A percentile compares a stretch with the other conserved stretches of the same genome.
These are phyloP conservation scores for Lithosia quadra DNA, from an alignment of 2,888 invertebrate genomes.

Conservation along the genomic window DNA sequence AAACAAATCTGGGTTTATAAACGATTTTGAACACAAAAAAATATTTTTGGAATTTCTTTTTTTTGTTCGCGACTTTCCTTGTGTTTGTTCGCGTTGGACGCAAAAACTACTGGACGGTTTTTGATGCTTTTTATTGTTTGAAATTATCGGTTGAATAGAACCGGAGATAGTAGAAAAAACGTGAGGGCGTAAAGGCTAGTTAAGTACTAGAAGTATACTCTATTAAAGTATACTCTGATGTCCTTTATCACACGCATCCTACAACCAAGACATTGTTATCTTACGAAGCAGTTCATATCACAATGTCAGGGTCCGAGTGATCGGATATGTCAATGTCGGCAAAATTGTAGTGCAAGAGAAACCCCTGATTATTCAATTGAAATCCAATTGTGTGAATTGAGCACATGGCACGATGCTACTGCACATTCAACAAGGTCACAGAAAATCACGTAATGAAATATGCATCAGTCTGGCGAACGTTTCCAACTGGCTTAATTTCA, in stretches of 20 bases:
- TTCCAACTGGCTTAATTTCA: background rate
- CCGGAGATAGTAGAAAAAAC: too few species aligned
- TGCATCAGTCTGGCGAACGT: background rate
- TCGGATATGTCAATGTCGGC: slow-evolving; percentile 22
- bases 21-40: too few species aligned
- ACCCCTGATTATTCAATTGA: slow-evolving; percentile 33
- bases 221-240: background rate
- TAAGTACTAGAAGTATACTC: too few species aligned
- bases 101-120: too few species aligned
- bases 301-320: background rate
- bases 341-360: slow-evolving; percentile 19
- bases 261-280: background rate
- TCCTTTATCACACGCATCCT: background rate
- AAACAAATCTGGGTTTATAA: too few species aligned
- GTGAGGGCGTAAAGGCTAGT: too few species aligned
- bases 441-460: background rate
- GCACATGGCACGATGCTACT: background rate
- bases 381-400: slow-evolving; percentile 26
- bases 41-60: too few species aligned
- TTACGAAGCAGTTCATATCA: background rate
- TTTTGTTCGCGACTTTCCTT: too few species aligned
- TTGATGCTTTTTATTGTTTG: too few species aligned
- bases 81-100: too few species aligned
- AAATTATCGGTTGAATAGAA: too few species aligned
- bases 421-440: background rate